Evolutionary conservation across 2,113 vertebrate genomes (phyloP).

Genomic region (Etheostoma cragini): DNA sequence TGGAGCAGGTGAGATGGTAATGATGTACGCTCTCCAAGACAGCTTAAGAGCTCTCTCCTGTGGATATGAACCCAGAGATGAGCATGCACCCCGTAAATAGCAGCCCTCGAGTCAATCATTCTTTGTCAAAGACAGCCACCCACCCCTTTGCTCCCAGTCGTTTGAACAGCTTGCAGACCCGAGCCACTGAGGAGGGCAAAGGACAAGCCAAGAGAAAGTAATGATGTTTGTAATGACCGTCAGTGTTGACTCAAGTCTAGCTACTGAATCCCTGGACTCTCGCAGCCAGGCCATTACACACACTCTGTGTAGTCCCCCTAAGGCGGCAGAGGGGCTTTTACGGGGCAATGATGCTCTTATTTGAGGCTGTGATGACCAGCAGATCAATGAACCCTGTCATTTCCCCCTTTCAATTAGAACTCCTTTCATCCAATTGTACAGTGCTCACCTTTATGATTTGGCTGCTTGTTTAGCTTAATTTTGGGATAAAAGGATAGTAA

Average conservation of each 20-base stretch:
- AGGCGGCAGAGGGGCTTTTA: slow-evolving; percentile 50
- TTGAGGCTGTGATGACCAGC: slow-evolving; percentile 30
- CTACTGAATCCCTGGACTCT: slow-evolving; percentile 71
- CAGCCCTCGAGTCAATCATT: slow-evolving; percentile 45
- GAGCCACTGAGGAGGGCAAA: slow-evolving; percentile 59
- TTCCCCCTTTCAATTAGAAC: slow-evolving; percentile 34
- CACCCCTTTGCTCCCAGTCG: slow-evolving; percentile 43
- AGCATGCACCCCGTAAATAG: slow-evolving; percentile 42
- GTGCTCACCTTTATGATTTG: neutral
- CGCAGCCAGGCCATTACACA: slow-evolving; percentile 68
- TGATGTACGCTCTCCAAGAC: neutral
- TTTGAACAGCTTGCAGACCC: slow-evolving; percentile 65
- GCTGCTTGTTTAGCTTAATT: slow-evolving; percentile 8
- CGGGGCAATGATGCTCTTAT: slow-evolving; percentile 41
- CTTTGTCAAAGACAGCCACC: slow-evolving; percentile 73
- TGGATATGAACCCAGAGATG: slow-evolving; percentile 26
- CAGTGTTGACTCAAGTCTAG: slow-evolving; percentile 76
- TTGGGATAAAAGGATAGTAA: slow-evolving; percentile 4
- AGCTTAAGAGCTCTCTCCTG: slow-evolving; percentile 14
- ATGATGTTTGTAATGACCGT: slow-evolving; percentile 79
- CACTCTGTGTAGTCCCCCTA: slow-evolving; percentile 42
- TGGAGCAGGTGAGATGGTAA: slow-evolving; percentile 19
- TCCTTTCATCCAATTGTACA: neutral
- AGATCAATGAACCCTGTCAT: slow-evolving; percentile 16
- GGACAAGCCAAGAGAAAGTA: slow-evolving; percentile 72